Percentiles rank a stretch among this genome's conserved stretches.
Conservation (phyloP, 2,113 vertebrate genomes). For the Azemiops feae region DNA sequence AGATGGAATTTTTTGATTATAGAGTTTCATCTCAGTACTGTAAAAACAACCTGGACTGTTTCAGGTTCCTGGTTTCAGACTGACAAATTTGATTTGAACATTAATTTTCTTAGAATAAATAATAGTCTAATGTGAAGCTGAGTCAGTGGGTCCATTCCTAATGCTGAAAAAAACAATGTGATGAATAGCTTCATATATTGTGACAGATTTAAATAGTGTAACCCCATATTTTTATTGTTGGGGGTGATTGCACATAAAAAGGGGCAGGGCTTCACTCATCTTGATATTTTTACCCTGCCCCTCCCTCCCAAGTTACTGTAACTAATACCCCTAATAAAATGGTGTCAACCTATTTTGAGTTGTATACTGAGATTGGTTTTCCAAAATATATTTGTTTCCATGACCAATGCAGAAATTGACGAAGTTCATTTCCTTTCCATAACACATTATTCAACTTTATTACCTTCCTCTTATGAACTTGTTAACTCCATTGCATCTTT, state of each 20-base stretch:
- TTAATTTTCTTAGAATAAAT: not conserved
- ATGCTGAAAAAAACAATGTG: not conserved
- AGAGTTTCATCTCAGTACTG: not conserved
- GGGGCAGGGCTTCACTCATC: not conserved
- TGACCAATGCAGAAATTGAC: not conserved
- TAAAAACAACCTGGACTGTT: not conserved
- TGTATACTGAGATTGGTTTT: not conserved
- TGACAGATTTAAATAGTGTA: not conserved
- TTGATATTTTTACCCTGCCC: not conserved
- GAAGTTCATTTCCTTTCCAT: not conserved
- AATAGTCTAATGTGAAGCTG: not conserved
- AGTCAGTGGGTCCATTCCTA: not conserved
- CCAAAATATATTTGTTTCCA: not conserved
- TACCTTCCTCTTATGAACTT: not conserved
- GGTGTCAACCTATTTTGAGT: not conserved
- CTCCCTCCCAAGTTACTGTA: not conserved
- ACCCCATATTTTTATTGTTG: not conserved
- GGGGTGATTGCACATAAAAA: not conserved
- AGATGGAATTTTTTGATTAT: not conserved
- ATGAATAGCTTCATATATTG: not conserved
- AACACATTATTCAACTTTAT: not conserved
- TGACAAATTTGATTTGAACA: not conserved
- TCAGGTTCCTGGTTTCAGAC: not conserved
- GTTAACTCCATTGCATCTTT: not conserved
- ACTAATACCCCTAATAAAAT: not conserved